A percentile compares a stretch with the other conserved stretches of the same genome.
Evolutionary conservation across 2,797 vertebrate species (phyloP).

Genomic region (Acanthornis magna): DNA sequence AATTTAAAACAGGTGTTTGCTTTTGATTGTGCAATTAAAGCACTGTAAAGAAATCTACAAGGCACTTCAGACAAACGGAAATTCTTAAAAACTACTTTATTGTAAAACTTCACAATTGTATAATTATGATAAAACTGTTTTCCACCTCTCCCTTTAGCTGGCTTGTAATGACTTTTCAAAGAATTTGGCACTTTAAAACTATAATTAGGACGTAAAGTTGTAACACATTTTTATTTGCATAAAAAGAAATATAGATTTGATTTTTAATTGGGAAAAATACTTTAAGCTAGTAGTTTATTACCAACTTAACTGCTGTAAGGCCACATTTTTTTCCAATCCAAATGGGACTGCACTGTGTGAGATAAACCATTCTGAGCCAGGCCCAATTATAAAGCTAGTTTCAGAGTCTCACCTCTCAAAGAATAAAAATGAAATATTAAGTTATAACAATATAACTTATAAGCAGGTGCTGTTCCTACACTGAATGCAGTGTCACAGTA

Average conservation of each 20-base stretch:
- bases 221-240: not conserved
- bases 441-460: not conserved
- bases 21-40: conserved; percentile 30
- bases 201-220: not conserved
- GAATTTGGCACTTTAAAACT: not conserved
- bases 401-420: not conserved
- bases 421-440: not conserved
- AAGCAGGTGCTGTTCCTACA: not conserved
- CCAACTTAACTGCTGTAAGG: not conserved
- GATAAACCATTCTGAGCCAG: not conserved
- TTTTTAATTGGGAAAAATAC: not conserved
- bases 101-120: not conserved
- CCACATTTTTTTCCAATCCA: not conserved
- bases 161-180: not conserved
- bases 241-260: not conserved
- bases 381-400: not conserved
- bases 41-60: not conserved
- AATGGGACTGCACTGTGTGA: not conserved
- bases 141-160: not conserved
- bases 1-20: conserved; percentile 41
- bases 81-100: conserved; percentile 13
- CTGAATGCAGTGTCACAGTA: too few species aligned
- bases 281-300: not conserved
- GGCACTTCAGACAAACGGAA: not conserved
- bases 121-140: not conserved